phyloP scores from a whole-genome alignment of 2,113 vertebrate genomes.

The Otis tarda region DNA sequence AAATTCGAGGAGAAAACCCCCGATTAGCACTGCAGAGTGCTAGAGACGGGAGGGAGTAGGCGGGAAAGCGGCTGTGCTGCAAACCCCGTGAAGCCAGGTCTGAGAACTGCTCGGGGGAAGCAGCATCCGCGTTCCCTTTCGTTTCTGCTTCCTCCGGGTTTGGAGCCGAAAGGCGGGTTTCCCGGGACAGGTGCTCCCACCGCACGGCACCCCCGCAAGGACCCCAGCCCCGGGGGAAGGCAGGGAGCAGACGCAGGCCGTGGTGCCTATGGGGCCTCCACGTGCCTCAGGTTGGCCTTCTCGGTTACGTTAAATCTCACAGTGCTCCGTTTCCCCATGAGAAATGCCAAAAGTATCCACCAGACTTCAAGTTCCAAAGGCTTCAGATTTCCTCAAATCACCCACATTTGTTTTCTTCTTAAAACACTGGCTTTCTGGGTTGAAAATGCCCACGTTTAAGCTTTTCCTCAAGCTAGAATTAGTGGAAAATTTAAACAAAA shows the following conservation, averaged over 20 bases:
- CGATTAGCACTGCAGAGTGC: fast-evolving
- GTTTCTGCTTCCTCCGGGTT: not conserved
- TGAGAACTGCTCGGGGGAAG: not conserved
- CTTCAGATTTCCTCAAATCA: not conserved
- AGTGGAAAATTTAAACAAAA: not conserved
- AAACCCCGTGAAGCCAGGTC: fast-evolving
- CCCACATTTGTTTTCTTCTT: not conserved
- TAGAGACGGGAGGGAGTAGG: not conserved
- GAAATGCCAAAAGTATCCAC: not conserved
- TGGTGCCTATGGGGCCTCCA: fast-evolving
- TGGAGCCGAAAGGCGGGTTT: not conserved
- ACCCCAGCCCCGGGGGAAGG: not conserved
- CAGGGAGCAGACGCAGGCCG: fast-evolving
- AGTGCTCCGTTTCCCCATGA: not conserved
- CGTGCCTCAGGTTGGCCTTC: not conserved
- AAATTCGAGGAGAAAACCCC: not conserved
- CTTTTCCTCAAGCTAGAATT: not conserved
- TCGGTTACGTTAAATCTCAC: too few relatives aligned
- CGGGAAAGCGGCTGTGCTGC: not conserved
- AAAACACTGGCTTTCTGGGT: not conserved
- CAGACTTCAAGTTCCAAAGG: not conserved
- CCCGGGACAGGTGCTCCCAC: not conserved
- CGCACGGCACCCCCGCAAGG: fast-evolving
- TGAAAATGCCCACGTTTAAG: not conserved
- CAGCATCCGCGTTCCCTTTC: fast-evolving